phyloP scores from a whole-genome alignment of 92 coral and sea anemone species.

The Palythoa grandis region DNA sequence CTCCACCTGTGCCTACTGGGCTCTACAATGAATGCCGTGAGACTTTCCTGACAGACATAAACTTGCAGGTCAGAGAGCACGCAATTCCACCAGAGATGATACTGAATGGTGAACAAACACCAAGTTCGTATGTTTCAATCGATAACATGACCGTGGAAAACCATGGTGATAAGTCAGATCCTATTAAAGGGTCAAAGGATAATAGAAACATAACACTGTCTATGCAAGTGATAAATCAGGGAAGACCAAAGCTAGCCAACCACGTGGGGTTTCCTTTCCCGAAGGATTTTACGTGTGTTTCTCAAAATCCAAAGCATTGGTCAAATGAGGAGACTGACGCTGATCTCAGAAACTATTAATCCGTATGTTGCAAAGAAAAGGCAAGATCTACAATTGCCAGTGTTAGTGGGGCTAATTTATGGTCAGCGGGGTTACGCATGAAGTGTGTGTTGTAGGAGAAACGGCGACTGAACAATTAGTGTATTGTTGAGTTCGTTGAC shows the following conservation, averaged over 20 bases:
- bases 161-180: slow-evolving; percentile 20
- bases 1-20: background rate
- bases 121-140: slow-evolving; percentile 26
- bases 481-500: no score
- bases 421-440: no score
- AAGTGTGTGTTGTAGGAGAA: no score
- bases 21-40: slow-evolving; percentile 9
- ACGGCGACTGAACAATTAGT: no score
- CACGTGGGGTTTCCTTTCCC: slow-evolving; percentile 4
- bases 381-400: slow-evolving; percentile 24
- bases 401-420: no score
- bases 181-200: slow-evolving; percentile 2
- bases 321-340: slow-evolving; percentile 45
- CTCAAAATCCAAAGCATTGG: slow-evolving; percentile 57
- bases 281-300: slow-evolving; percentile 22
- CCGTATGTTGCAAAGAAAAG: slow-evolving; percentile 53
- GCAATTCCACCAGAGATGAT: slow-evolving; percentile 1
- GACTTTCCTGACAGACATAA: slow-evolving; percentile 31
- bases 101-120: slow-evolving; percentile 22
- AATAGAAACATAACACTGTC: slow-evolving; percentile 26
- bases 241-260: slow-evolving; percentile 45
- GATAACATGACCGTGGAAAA: slow-evolving; percentile 26
- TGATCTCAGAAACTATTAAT: slow-evolving; percentile 41
- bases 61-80: slow-evolving; percentile 2
- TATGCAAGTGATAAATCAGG: slow-evolving; percentile 30